Percentiles rank a stretch among this genome's conserved stretches.
These are phyloP conservation scores for Mormyrus hasselquistii DNA, from an alignment of 2,797 vertebrate species.

Conservation along the genomic window DNA sequence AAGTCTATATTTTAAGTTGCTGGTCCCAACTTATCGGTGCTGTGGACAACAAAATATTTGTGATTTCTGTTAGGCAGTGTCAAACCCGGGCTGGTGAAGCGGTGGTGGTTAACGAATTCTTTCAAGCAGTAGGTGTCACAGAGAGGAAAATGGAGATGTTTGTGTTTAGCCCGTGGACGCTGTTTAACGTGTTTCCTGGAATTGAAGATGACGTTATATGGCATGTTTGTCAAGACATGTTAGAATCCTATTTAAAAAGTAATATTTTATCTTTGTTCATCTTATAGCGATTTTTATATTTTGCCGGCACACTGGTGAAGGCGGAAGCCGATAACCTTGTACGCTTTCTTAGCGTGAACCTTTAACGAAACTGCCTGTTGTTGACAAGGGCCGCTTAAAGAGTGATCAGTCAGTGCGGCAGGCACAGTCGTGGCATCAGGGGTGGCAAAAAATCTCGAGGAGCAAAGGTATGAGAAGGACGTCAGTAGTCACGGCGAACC, in stretches of 20 bases:
- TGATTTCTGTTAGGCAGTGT: not conserved
- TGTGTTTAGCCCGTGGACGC: not conserved
- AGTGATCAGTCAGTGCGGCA: constrained; percentile 47
- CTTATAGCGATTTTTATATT: constrained; percentile 41
- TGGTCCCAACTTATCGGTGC: not conserved
- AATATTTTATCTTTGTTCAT: constrained; percentile 26
- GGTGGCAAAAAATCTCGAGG: not conserved
- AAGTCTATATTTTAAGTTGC: not conserved
- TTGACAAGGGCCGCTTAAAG: constrained; percentile 44
- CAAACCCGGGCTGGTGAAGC: not conserved
- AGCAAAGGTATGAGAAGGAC: constrained; percentile 21
- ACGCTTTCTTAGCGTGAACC: constrained; percentile 29
- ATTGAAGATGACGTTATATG: not conserved
- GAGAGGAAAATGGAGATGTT: not conserved
- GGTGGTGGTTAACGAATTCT: not conserved
- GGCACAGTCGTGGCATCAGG: constrained; percentile 28
- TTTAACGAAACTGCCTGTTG: constrained; percentile 37
- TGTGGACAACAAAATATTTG: not conserved
- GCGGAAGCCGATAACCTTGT: constrained; percentile 15
- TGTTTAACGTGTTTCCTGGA: not conserved
- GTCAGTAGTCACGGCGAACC: constrained; percentile 31
- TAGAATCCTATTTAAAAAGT: not conserved
- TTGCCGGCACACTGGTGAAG: constrained; percentile 35
- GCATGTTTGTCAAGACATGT: not conserved
- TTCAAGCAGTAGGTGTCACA: not conserved